A percentile compares a stretch with the other conserved stretches of the same genome.
Evolutionary conservation across 92 coral and sea anemone species (phyloP).

Genomic region (Siderastrea radians): DNA sequence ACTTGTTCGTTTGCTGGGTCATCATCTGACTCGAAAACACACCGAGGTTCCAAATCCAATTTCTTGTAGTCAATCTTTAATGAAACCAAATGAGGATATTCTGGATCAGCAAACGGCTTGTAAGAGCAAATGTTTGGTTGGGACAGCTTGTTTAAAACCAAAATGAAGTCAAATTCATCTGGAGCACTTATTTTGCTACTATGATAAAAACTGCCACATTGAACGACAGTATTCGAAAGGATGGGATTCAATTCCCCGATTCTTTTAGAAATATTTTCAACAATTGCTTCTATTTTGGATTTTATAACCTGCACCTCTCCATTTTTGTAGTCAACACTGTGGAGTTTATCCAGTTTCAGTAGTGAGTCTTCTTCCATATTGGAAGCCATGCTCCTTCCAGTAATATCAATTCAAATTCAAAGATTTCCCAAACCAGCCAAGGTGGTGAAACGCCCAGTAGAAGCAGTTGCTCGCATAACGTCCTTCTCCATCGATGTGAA

Average conservation of each 20-base stretch:
- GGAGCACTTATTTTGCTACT: constrained; percentile 53
- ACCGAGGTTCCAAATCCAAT: constrained; percentile 5
- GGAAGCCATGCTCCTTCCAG: constrained; percentile 25
- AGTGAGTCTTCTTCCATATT: constrained; percentile 43
- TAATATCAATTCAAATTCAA: too few species aligned
- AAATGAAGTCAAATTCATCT: constrained; percentile 50
- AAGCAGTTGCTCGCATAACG: too few species aligned
- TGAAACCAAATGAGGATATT: constrained; percentile 37
- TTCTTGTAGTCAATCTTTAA: constrained; percentile 35
- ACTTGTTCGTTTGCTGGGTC: constrained; percentile 21
- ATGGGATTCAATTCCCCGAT: constrained; percentile 44
- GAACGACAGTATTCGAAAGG: constrained; percentile 51
- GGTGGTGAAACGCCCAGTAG: too few species aligned
- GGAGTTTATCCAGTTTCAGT: constrained; percentile 28
- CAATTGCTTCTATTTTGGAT: constrained; percentile 46
- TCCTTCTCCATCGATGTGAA: too few species aligned
- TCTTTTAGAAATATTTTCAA: constrained; percentile 14
- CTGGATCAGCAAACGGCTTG: constrained; percentile 42
- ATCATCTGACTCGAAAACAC: constrained; percentile 14
- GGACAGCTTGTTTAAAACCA: constrained; percentile 32
- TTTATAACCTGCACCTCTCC: constrained; percentile 33
- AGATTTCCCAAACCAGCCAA: too few species aligned
- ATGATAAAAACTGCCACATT: constrained; percentile 64
- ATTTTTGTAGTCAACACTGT: constrained; percentile 42
- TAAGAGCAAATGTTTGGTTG: constrained; percentile 30